Evolutionary conservation across 2,113 vertebrate genomes (phyloP).

Genomic region (Cryptotis parvus): DNA sequence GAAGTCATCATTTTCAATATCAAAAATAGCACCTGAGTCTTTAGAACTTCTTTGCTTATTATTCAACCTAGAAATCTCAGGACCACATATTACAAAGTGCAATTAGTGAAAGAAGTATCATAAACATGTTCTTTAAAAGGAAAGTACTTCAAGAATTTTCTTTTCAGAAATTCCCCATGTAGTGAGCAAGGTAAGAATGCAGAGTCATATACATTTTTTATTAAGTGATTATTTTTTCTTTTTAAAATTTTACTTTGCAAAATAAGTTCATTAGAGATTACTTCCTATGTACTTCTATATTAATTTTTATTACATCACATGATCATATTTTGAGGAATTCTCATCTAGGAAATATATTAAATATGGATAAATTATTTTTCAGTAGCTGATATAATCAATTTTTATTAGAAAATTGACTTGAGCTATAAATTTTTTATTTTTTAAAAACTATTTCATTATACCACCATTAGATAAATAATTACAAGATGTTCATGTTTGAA

Average conservation of each 20-base stretch:
- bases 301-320: no score
- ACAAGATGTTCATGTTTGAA: no score
- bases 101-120: not conserved
- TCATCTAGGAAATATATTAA: not conserved
- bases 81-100: not conserved
- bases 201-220: no score
- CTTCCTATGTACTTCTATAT: not conserved
- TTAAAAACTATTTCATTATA: no score
- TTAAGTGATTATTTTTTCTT: not conserved
- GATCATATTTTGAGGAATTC: not conserved
- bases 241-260: not conserved
- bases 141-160: conserved; percentile 25
- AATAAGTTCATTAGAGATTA: not conserved
- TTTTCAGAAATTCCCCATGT: not conserved
- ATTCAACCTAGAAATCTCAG: not conserved
- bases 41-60: not conserved
- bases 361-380: not conserved
- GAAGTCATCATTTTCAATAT: conserved; percentile 38
- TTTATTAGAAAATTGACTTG: no score
- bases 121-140: not conserved
- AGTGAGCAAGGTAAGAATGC: not conserved
- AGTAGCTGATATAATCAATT: not conserved
- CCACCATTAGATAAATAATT: no score
- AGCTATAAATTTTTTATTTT: no score
- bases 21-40: not conserved